Base-by-base conservation (phyloP, 1,140 invertebrate genomes). In the Anoplolepis gracilipes region DNA sequence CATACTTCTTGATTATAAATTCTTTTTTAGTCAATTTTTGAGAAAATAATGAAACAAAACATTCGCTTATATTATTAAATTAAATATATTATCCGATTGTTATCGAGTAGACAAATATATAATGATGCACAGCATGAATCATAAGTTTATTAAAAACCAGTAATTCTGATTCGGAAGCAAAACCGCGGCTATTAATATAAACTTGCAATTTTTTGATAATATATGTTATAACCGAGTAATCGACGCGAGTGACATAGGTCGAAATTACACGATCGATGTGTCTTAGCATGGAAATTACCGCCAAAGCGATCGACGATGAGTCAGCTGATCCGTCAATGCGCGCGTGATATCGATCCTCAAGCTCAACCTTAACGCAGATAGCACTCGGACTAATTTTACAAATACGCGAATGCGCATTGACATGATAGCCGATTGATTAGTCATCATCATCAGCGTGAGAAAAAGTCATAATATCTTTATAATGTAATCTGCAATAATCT, bases 151-250 rank as follows among this genome's bases (percentile, higher is more conserved):
- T 46, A 65, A 57, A 42, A 84, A 86, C 78, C 67, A 67, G 59
- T 86, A 86, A 86, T 72, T 39, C 78, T 42, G 25, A 86, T 65
- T 53, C 67, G 64, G 42, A 69, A 61, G 25, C 62, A 55, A 46
- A 86, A 86, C 73, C 64, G 65, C 25, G 46, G 28, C 61, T 81
- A 85, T 85, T 81, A 85, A 85, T 85, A 85, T 85, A 85, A 85
- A 39, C 22, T 13, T 16, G 76, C 39, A 25, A 25, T 39, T 67
- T 77, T 77, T 84, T 10, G 19, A 39, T 13, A 46, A 25, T n/a
- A 69, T 61, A 39, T 33, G 78, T 79, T 64, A 85, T 59, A 36
- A 36, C 11, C 4, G n/a, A 19, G 16, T 46, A 57, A 78, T 46
- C 53, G 39, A 78, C 73, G 22, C 33, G 57, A 30, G n/a, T 62